Evolutionary conservation across 2,888 invertebrate genomes (phyloP).

Genomic region (Branchinecta sandiegonensis): DNA sequence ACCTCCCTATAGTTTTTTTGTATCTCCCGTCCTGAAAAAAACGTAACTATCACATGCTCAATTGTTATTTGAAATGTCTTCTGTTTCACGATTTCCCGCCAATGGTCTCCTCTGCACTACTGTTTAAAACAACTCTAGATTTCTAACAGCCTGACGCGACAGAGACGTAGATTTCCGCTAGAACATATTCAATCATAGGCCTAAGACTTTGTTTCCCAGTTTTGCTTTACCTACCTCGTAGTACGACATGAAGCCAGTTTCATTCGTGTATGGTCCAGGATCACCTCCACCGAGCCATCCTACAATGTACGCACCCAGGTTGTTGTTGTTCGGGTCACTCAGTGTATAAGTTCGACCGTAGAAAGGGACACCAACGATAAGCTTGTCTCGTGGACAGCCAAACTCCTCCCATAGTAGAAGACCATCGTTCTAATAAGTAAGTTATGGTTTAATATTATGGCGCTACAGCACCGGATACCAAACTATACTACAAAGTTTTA

Average conservation of each 20-base stretch:
- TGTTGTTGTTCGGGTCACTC: constrained; percentile 65
- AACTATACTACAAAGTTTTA: too few species aligned
- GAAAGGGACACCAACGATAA: constrained; percentile 76
- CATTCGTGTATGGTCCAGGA: constrained; percentile 70
- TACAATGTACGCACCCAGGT: constrained; percentile 69
- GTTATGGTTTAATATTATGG: too few species aligned
- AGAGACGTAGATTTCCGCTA: too few species aligned
- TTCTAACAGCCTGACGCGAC: too few species aligned
- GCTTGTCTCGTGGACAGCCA: constrained; percentile 70
- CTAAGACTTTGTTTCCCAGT: neutral
- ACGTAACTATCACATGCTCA: too few species aligned
- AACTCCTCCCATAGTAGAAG: constrained; percentile 72
- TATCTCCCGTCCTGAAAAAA: too few species aligned
- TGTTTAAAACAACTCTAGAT: too few species aligned
- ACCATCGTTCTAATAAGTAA: constrained; percentile 57
- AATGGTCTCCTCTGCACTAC: too few species aligned
- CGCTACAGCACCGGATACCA: too few species aligned
- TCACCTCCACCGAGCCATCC: constrained; percentile 77
- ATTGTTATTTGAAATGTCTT: too few species aligned
- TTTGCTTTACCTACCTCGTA: constrained; percentile 28
- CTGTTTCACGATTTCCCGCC: too few species aligned
- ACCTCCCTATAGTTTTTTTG: too few species aligned
- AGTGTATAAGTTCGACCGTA: constrained; percentile 74
- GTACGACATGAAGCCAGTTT: constrained; percentile 56
- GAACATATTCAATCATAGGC: neutral